Base-by-base conservation (phyloP, 2,797 vertebrate genomes). In the Tragopan temminckii region DNA sequence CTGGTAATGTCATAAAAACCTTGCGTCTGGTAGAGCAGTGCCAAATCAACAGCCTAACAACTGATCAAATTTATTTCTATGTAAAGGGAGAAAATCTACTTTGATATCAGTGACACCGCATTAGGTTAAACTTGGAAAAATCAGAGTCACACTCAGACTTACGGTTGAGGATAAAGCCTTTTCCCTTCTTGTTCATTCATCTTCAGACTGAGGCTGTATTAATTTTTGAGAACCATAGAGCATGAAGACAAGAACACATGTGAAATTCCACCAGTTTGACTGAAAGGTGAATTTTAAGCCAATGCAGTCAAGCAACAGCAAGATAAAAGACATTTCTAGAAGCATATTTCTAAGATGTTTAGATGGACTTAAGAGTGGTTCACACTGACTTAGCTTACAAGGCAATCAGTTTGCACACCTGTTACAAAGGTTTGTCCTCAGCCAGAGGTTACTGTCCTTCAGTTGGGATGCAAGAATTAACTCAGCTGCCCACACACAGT, bases 1-100 rank as follows among this genome's bases (percentile, higher is more conserved):
- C 79, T 93, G 62, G 50, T 93, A 92, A 89, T 77, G 74, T 80
- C 95, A 93, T 84, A 95, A 96, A 96, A 95, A 71, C 48, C 45
- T 75, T 88, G 81, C 36, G 83, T 88, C 63, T 88, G 20, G 15
- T 79, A 91, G 69, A 90, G 53, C 89, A 93, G 93, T 62, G 79
- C 57, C 45, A 58, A 82, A 84, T 91, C 85, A 94, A 86, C 71
- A 88, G 46, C 20, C 33, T 78, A 68, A 50, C 67, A 42, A 72
- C 80, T 74, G 67, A 89, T 82, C 52, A 87, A 57, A 87, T 87
- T 74, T 66, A 85, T 80, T 81, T 75, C 53, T 78, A 6, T 52
- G 31, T 80, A 75, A 90, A 80, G 50, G 31, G 81, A 77, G 45
- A 85, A 29, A 46, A 63, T 70, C 23, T 90, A 33, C 33, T 87